Percentiles rank a stretch among this genome's conserved stretches.
phyloP scores from a whole-genome alignment of 2,797 vertebrate species.

The Phoeniculus purpureus region DNA sequence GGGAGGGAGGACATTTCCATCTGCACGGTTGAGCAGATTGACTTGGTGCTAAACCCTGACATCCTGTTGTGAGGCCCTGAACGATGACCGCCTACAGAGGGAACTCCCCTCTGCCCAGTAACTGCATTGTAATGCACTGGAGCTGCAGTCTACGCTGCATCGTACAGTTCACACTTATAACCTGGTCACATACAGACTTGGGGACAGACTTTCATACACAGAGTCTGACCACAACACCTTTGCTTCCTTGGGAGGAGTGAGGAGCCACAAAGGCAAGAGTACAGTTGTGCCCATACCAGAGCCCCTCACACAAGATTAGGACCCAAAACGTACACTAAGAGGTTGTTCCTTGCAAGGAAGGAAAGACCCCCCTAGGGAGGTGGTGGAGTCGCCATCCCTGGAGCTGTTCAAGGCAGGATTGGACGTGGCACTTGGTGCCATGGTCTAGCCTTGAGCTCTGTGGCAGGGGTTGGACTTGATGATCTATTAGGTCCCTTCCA shows the following conservation, averaged over 20 bases:
- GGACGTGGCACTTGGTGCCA: too few species aligned
- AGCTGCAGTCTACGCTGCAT: neutral
- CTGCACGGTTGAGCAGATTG: too few species aligned
- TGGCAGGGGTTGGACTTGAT: too few species aligned
- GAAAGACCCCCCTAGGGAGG: too few species aligned
- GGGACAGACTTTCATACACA: too few species aligned
- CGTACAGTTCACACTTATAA: neutral
- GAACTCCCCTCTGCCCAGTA: neutral
- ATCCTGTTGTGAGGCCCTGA: neutral
- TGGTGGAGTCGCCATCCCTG: too few species aligned
- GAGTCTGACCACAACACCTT: neutral
- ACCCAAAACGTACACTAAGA: neutral
- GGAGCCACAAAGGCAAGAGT: neutral
- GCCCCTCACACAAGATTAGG: neutral
- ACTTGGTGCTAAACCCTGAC: too few species aligned
- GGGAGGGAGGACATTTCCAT: too few species aligned
- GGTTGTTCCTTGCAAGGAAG: neutral
- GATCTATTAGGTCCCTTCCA: too few species aligned
- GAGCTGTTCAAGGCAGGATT: too few species aligned
- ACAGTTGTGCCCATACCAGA: neutral
- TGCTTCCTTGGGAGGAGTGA: neutral
- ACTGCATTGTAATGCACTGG: neutral
- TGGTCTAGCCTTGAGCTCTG: too few species aligned
- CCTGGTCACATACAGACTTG: neutral
- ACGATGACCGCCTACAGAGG: fast-evolving